A percentile compares a stretch with the other conserved stretches of the same genome.
Evolutionary conservation across 2,797 vertebrate genomes (phyloP).

Genomic region (Emys orbicularis): DNA sequence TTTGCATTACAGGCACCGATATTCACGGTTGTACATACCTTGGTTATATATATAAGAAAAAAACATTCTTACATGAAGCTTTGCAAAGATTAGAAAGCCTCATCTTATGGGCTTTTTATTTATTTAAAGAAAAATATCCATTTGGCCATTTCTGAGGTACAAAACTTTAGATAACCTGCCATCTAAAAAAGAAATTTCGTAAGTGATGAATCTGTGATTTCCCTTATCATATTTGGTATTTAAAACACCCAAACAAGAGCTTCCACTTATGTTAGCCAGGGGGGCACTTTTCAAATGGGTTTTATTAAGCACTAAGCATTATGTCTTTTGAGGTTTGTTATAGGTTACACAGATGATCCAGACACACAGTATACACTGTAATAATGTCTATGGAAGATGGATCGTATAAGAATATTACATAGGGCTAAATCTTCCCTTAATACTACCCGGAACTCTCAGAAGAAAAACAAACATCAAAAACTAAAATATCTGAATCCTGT

Average conservation of each 20-base stretch:
- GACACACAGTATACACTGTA: not conserved
- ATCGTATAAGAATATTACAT: not conserved
- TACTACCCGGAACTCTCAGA: not conserved
- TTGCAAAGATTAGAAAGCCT: not conserved
- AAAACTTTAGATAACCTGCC: not conserved
- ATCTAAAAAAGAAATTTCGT: not conserved
- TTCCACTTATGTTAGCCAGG: not conserved
- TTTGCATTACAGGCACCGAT: constrained; percentile 5
- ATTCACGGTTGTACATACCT: accelerated
- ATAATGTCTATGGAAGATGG: not conserved
- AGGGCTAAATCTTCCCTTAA: not conserved
- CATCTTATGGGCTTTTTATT: not conserved
- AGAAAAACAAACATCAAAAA: not conserved
- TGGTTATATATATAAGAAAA: not conserved
- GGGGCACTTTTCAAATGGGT: not conserved
- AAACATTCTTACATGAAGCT: constrained; percentile 4
- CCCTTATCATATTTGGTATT: accelerated
- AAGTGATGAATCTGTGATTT: not conserved
- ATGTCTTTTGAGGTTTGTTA: not conserved
- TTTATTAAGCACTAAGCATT: not conserved
- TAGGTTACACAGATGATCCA: not conserved
- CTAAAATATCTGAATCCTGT: not conserved
- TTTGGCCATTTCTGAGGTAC: not conserved
- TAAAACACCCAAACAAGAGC: not conserved
- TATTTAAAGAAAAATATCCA: not conserved